phyloP scores from a whole-genome alignment of 2,113 vertebrate genomes.

The Campylomormyrus numenius region DNA sequence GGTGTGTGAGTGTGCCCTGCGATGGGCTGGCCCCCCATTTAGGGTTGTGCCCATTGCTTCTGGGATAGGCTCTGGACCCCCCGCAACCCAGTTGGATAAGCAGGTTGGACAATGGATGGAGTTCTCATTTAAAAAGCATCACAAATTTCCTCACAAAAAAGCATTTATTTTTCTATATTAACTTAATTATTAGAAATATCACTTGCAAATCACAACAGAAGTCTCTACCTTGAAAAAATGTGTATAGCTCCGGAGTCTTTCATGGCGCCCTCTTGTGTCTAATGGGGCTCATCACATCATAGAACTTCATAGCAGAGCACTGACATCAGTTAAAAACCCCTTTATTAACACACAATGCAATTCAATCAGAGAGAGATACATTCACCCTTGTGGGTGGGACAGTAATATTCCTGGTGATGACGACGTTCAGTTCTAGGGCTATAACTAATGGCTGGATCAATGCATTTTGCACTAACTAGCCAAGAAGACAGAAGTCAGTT shows the following conservation, averaged over 20 bases:
- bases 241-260: neutral
- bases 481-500: neutral
- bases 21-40: no score
- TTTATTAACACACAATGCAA: neutral
- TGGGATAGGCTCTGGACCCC: no score
- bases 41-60: no score
- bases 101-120: no score
- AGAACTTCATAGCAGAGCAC: neutral
- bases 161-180: neutral
- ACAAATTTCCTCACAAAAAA: neutral
- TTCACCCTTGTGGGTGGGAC: neutral
- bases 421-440: neutral
- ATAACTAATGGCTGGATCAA: neutral
- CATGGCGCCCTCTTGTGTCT: constrained; percentile 10
- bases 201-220: neutral
- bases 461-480: neutral
- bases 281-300: neutral
- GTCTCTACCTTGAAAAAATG: neutral
- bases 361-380: neutral
- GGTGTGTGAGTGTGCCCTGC: no score
- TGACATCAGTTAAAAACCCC: neutral
- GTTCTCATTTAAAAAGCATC: neutral
- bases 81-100: no score
- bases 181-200: neutral
- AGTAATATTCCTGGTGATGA: neutral